Evolutionary conservation across 1,140 invertebrate species (phyloP).

Genomic region (Pinna nobilis): DNA sequence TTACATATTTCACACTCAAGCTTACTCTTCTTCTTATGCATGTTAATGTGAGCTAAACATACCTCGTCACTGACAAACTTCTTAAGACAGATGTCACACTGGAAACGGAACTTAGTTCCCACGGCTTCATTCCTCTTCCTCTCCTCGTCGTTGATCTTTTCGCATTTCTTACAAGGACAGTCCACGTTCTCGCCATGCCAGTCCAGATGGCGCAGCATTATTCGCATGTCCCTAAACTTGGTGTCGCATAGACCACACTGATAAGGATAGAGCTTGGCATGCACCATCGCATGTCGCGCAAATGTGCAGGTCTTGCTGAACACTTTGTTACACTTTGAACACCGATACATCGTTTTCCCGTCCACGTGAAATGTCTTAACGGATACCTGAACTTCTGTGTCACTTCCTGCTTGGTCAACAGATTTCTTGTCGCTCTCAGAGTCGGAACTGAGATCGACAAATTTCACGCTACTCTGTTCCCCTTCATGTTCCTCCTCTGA

Average conservation of each 20-base stretch:
- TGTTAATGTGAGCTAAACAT: conserved; percentile 37
- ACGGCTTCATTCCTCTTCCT: not conserved
- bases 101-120: conserved; percentile 21
- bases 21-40: conserved; percentile 11
- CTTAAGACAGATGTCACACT: conserved; percentile 41
- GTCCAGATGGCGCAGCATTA: conserved; percentile 36
- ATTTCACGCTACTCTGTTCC: conserved; percentile 15
- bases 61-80: conserved; percentile 32
- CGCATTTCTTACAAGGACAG: conserved; percentile 44
- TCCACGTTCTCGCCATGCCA: conserved; percentile 40
- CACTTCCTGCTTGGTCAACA: not conserved
- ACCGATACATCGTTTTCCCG: conserved; percentile 42
- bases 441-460: conserved; percentile 25
- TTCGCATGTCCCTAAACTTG: conserved; percentile 40
- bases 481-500: conserved; percentile 14
- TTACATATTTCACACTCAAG: conserved; percentile 36
- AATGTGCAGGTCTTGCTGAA: conserved; percentile 42
- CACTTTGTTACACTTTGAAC: conserved; percentile 31
- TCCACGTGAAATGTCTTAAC: conserved; percentile 36
- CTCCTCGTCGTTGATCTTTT: conserved; percentile 33
- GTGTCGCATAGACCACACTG: conserved; percentile 41
- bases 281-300: conserved; percentile 35
- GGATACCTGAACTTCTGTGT: conserved; percentile 30
- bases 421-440: not conserved
- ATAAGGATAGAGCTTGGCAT: conserved; percentile 40